Percentiles rank a stretch among this genome's conserved stretches.
phyloP scores from a whole-genome alignment of 2,113 vertebrate genomes.

The Psittacula cyanocephala region DNA sequence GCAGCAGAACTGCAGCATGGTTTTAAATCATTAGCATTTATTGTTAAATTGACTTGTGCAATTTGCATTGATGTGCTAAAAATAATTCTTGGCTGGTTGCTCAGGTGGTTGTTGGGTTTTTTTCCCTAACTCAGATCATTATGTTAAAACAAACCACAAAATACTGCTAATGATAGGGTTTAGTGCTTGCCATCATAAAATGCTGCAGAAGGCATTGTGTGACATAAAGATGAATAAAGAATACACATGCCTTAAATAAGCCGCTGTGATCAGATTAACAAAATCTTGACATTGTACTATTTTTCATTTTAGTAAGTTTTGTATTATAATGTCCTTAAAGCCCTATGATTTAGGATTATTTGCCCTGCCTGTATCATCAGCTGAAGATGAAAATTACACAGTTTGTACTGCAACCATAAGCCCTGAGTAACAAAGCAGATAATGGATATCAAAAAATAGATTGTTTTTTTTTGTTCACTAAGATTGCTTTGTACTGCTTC shows the following conservation, averaged over 20 bases:
- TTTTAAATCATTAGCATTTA: background rate
- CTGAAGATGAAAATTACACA: background rate
- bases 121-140: background rate
- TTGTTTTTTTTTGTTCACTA: background rate
- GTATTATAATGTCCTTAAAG: background rate
- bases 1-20: background rate
- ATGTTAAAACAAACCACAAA: conserved; percentile 18
- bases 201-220: background rate
- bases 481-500: conserved; percentile 33
- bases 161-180: conserved; percentile 26
- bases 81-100: conserved; percentile 15
- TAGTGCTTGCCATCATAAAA: background rate
- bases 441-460: conserved; percentile 7
- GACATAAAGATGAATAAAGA: background rate
- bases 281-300: background rate
- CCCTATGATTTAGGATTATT: conserved; percentile 32
- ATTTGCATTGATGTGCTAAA: conserved; percentile 2
- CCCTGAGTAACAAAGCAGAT: conserved; percentile 18
- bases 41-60: background rate
- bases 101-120: background rate
- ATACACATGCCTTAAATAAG: background rate
- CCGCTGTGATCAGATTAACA: background rate
- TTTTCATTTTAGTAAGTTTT: background rate
- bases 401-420: background rate
- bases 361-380: background rate